Evolutionary conservation across 2,797 vertebrate species (phyloP).

Genomic region (Acrocephalus scirpaceus): DNA sequence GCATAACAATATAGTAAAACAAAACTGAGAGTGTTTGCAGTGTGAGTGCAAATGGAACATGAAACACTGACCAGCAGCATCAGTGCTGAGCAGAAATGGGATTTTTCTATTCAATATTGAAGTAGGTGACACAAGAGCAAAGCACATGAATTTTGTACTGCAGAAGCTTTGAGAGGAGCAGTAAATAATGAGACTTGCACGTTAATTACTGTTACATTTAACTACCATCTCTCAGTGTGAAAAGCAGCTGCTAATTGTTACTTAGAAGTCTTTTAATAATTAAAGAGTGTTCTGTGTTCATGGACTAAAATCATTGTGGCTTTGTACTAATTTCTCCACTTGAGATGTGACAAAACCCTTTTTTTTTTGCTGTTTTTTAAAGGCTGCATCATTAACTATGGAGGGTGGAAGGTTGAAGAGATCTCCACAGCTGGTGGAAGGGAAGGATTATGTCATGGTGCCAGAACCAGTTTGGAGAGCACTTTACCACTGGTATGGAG

Average conservation of each 20-base stretch:
- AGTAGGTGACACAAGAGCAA: neutral
- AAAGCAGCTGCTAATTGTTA: slow-evolving; percentile 15
- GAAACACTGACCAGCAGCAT: neutral
- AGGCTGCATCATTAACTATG: slow-evolving; percentile 95
- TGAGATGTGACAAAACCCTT: neutral
- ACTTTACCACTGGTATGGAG: slow-evolving; percentile 98
- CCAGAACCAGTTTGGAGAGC: slow-evolving; percentile 98
- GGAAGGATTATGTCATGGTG: slow-evolving; percentile 91
- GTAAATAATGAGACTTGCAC: neutral
- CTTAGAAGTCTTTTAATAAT: neutral
- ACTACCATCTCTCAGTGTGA: neutral
- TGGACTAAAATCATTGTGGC: neutral
- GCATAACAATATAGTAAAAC: neutral
- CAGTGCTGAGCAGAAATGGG: neutral
- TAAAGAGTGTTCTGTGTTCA: neutral
- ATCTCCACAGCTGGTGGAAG: slow-evolving; percentile 81
- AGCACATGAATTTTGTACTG: neutral
- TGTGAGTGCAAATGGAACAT: neutral
- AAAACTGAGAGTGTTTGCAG: neutral
- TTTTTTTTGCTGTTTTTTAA: neutral
- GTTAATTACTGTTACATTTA: neutral
- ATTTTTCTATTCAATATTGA: neutral
- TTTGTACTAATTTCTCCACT: neutral
- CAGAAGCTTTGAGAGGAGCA: neutral
- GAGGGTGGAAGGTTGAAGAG: slow-evolving; percentile 93